Conservation (phyloP, 35 echinoderm and acorn worm species). For the Chiridota heheva region DNA sequence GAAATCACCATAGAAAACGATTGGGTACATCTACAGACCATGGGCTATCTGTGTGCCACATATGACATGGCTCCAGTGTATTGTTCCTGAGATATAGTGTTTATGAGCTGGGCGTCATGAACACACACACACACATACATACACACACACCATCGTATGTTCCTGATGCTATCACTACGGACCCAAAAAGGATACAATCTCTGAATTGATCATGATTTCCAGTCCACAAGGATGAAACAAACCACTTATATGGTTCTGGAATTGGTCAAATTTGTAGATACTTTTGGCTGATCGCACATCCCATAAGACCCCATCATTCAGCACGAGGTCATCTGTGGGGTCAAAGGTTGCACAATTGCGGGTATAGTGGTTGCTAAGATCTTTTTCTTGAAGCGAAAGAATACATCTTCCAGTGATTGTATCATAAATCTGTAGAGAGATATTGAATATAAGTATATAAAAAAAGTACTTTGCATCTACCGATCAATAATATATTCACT, state of each 20-base stretch:
- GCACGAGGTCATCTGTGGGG: conserved; percentile 90
- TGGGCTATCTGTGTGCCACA: too few relatives aligned
- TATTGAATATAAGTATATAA: background rate
- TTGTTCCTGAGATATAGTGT: too few relatives aligned
- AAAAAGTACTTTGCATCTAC: background rate
- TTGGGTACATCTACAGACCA: too few relatives aligned
- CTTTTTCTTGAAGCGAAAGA: conserved; percentile 47
- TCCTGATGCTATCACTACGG: too few relatives aligned
- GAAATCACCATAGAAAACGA: too few relatives aligned
- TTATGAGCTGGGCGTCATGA: too few relatives aligned
- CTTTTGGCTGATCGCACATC: conserved; percentile 73
- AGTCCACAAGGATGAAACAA: conserved; percentile 83
- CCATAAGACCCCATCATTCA: conserved; percentile 95
- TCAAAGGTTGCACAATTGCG: conserved; percentile 97
- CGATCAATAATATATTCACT: background rate
- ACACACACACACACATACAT: too few relatives aligned
- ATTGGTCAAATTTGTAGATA: conserved; percentile 98
- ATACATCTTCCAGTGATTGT: conserved; percentile 78
- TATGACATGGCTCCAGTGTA: too few relatives aligned
- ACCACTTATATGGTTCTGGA: conserved; percentile 89
- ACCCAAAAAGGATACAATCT: conserved; percentile 99
- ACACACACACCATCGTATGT: too few relatives aligned
- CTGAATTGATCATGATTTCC: conserved; percentile 92
- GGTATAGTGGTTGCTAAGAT: conserved; percentile 88
- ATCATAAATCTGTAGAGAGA: conserved; percentile 77